A percentile compares a stretch with the other conserved stretches of the same genome.
Evolutionary conservation across 2,797 vertebrate species (phyloP).

Genomic region (Propithecus perrieri): DNA sequence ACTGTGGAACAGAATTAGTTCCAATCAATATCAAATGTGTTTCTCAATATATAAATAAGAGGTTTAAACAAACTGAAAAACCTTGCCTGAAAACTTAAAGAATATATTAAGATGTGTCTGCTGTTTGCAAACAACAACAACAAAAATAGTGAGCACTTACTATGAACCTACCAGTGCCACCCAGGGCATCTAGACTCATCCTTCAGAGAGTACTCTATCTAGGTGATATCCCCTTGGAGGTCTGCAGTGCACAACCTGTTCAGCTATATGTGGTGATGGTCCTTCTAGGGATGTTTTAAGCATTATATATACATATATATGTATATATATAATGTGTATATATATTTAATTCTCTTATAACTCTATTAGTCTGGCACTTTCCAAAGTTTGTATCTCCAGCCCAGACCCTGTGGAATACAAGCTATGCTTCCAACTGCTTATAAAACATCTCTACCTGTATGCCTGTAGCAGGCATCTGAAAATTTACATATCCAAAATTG

Average conservation of each 20-base stretch:
- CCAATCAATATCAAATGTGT: constrained; percentile 64
- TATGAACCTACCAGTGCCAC: neutral
- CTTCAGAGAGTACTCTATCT: neutral
- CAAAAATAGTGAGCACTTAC: neutral
- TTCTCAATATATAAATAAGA: constrained; percentile 58
- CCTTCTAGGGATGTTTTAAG: neutral
- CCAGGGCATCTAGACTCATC: neutral
- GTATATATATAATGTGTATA: too few relatives aligned
- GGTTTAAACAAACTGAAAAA: constrained; percentile 49
- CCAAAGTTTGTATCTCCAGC: neutral
- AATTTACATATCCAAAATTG: neutral
- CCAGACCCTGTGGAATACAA: neutral
- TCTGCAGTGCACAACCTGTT: neutral
- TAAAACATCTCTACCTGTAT: neutral
- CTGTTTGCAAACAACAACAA: constrained; percentile 52
- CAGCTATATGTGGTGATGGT: neutral
- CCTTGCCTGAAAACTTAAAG: constrained; percentile 44
- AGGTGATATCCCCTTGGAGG: neutral
- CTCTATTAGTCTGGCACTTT: neutral
- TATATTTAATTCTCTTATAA: neutral
- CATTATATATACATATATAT: neutral
- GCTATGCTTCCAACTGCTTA: neutral
- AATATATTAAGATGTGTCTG: constrained; percentile 46
- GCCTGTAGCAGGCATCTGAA: neutral
- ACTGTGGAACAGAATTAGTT: constrained; percentile 69